Evolutionary conservation across 2,888 invertebrate species (phyloP), one percentile per base, ranked within the genome.

Genomic region (Caenorhabditis parvicauda): DNA sequence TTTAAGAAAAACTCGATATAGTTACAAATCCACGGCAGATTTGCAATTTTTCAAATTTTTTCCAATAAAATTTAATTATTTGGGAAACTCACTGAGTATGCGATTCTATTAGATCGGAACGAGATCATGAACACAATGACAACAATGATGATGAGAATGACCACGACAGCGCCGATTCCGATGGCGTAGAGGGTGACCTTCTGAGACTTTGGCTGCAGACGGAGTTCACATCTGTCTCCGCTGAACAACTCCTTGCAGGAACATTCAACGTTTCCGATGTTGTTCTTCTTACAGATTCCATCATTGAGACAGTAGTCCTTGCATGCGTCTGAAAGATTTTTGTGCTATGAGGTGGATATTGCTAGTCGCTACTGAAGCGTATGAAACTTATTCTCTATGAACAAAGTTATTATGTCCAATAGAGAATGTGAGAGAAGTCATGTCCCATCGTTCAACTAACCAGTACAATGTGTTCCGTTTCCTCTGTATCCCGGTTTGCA

Each of bases 401-500:
- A 51, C 24, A 32, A 38, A 14, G 14, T 48, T 43, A 37, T 48
- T 3, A n/a, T 3, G 49, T n/a, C 4, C 6, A 35, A 21, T 6
- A 38, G 21, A 1, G 21, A 22, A 42, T n/a, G 42, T 12, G 1
- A 12, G 12, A 19, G 19, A n/a, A n/a, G n/a, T n/a, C n/a, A n/a
- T n/a, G n/a, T n/a, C n/a, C n/a, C n/a, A n/a, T 45, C 1, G 12
- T 12, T 32, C 2, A 41, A 29, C 53, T 44, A 17, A 78, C 77
- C 77, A 51, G 64, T 67, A 47, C 81, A 81, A 50, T 74, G 65
- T 1, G 79, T 80, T 29, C 81, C 81, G 37, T 81, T 81, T 37
- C 91, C 90, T 80, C 91, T 90, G 84, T 89, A 93, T 0, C 93
- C 93, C 0, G 91, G 89, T 78, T 92, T 92, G 83, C 93, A 94